A percentile compares a stretch with the other conserved stretches of the same genome.
phyloP scores from a whole-genome alignment of 2,797 vertebrate genomes.

The Sebastes iracundus region DNA sequence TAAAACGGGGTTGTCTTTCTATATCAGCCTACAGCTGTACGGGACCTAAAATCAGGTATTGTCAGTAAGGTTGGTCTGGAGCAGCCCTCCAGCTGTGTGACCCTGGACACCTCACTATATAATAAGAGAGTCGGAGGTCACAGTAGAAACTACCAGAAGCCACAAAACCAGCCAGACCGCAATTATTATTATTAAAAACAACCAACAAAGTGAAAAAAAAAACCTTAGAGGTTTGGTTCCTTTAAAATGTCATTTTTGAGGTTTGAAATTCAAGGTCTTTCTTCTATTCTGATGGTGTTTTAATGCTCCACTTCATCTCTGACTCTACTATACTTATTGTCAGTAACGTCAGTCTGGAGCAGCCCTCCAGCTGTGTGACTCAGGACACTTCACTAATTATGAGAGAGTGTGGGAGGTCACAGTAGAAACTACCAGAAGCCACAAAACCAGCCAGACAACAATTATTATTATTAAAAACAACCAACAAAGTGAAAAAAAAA shows the following conservation, averaged over 20 bases:
- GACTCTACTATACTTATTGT: no score
- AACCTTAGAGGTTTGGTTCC: background rate
- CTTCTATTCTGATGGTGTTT: no score
- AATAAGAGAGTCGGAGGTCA: conserved; percentile 11
- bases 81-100: background rate
- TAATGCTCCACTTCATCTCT: no score
- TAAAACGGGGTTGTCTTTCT: background rate
- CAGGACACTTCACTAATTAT: background rate
- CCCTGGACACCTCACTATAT: background rate
- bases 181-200: background rate
- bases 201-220: background rate
- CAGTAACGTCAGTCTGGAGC: background rate
- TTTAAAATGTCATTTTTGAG: background rate
- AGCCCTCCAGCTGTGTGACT: background rate
- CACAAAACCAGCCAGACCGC: background rate
- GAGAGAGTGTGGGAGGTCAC: conserved; percentile 11
- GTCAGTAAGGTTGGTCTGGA: background rate
- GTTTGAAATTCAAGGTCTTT: background rate
- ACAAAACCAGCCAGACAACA: background rate
- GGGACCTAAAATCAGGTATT: background rate
- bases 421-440: conserved; percentile 26
- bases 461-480: background rate
- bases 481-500: no score
- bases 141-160: conserved; percentile 26
- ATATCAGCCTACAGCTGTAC: background rate